Percentiles rank a stretch among this genome's conserved stretches.
phyloP scores from a whole-genome alignment of 2,113 vertebrate genomes.

The Diadophis punctatus region DNA sequence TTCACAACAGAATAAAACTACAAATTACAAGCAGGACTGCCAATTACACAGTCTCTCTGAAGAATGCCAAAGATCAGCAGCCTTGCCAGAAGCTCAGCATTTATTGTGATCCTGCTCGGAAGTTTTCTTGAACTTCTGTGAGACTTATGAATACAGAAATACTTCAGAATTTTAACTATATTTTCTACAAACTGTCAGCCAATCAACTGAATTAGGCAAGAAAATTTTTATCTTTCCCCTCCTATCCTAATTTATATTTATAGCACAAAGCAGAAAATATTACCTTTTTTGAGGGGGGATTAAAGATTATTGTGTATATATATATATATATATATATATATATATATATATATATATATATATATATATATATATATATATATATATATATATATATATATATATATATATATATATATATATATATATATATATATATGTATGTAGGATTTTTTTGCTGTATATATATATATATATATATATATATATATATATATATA shows the following conservation, averaged over 20 bases:
- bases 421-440: no score
- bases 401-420: no score
- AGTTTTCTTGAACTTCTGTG: constrained; percentile 8
- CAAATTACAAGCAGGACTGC: constrained; percentile 18
- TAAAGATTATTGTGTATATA: not conserved
- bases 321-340: no score
- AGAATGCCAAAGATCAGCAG: not conserved
- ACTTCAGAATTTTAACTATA: constrained; percentile 31
- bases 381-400: no score
- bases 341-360: no score
- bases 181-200: constrained; percentile 36
- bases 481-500: no score
- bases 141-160: not conserved
- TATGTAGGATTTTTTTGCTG: no score
- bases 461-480: no score
- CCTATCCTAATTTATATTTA: constrained; percentile 15
- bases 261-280: constrained; percentile 3
- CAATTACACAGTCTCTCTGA: constrained; percentile 12
- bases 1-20: not conserved
- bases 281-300: not conserved
- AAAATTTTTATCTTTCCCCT: constrained; percentile 30
- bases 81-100: constrained; percentile 13
- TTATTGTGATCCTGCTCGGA: not conserved
- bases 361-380: no score
- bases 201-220: not conserved